Evolutionary conservation across 2,888 invertebrate genomes (phyloP), one percentile per base, ranked within the genome.

Genomic region (Drosophila recens): DNA sequence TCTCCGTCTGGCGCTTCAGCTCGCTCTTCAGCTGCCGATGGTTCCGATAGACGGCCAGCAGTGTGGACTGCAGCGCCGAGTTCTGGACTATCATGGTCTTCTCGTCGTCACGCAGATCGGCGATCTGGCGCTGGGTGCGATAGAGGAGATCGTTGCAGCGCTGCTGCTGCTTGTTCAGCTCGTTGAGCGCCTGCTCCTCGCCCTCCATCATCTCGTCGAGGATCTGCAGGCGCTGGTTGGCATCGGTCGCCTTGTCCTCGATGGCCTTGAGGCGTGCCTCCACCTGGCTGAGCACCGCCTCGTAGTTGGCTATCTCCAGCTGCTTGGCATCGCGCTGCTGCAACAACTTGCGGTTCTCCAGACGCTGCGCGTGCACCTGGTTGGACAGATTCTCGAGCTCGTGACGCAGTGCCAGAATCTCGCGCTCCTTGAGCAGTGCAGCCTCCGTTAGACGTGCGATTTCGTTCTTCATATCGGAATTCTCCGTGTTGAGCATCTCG

Each of bases 1-100:
- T 92, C 91, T 95, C 96, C 72, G 94, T 95, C 75, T 94, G 94
- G 48, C 87, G 93, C 79, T 93, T 93, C n/a, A 95, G 82, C 40
- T 93, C 93, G 65, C 93, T 93, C 79, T 94, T 93, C 10, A 77
- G 69, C 15, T 79, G 68, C 3, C 83, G 85, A 15, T 89, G 87
- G 13, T 52, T 88, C 2, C 82, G 86, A 9, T 61, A 59, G 9
- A 90, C 66, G 2, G 86, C 85, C 0, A 63, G 1, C 30, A 91
- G 76, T 9, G 82, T 81, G 9, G 88, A 78, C 1, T 76, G 67
- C 3, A 91, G 56, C 0, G 91, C 89, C 0, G 86, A 75, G 45
- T 87, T 91, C 33, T 90, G 87, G 0, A 90, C 90, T 30, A 53
- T 46, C 2, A 89, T 38, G 0, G 78, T 69, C 70, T 89, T 91